Evolutionary conservation across 2,797 vertebrate species (phyloP), one percentile per base, ranked within the genome.

Genomic region (Pteronotus mesoamericanus): DNA sequence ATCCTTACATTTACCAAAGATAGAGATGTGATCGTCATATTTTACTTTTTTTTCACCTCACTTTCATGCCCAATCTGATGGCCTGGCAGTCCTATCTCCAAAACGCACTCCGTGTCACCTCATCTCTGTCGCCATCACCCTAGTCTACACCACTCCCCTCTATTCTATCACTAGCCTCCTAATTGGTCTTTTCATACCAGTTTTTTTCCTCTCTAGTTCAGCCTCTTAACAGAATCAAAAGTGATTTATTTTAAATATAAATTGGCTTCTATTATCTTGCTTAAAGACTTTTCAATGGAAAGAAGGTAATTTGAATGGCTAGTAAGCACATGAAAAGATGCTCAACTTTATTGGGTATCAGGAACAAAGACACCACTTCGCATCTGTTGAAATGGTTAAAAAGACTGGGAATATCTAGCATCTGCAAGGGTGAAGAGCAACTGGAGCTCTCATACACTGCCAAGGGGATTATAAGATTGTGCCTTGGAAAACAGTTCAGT

Each of bases 221-320:
- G 39, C 93, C 53, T 64, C 46, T 83, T 48, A 42, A 18, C 37
- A 44, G 15, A 26, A 24, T 77, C n/a, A 71, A 48, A n/a, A 75
- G 18, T 53, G 22, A 32, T 57, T 85, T 94, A 72, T 69, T 94
- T 91, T 91, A 88, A 72, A 74, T 79, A 26, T 61, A 79, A 66
- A 72, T 42, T 66, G 72, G 46, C 78, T 88, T 94, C 29, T 71
- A 77, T 84, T 89, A 78, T 61, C 71, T 84, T 72, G 21, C 12
- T 83, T 93, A 79, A 90, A 94, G 90, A 48, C n/a, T 11, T 57
- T 68, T 68, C 18, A 77, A 0, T 71, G 44, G 32, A 44, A 86
- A 90, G 44, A 90, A 95, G 61, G 34, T 94, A n/a, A 75, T 16
- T 71, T 92, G 83, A 89, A 71, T 86, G 37, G 29, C 46, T 55